Conservation (phyloP, 2,888 invertebrate genomes). For the Altica lythri region DNA sequence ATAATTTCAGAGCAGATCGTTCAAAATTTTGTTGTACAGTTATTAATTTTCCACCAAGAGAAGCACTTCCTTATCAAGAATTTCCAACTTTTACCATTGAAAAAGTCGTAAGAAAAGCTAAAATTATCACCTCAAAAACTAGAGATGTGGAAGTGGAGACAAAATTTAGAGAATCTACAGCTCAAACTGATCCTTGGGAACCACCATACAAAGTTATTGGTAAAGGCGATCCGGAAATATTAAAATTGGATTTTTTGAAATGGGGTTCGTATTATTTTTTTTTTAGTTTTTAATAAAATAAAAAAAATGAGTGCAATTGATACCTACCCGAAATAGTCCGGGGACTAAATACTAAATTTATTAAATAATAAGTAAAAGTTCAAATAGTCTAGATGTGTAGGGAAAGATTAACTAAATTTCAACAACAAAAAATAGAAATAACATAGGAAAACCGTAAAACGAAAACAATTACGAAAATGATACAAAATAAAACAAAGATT, state of each 20-base stretch:
- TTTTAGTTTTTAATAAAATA: not conserved
- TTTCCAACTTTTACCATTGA: constrained; percentile 42
- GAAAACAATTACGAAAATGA: no score
- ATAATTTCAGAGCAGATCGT: constrained; percentile 44
- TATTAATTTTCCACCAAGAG: constrained; percentile 39
- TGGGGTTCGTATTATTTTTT: constrained; percentile 52
- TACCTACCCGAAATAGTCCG: no score
- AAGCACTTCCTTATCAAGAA: constrained; percentile 38
- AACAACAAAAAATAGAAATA: no score
- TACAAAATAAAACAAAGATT: not conserved
- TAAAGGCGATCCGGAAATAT: constrained; percentile 65
- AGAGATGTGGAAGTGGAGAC: constrained; percentile 63
- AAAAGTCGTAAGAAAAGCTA: constrained; percentile 20
- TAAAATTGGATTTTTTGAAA: constrained; percentile 63
- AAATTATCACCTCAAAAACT: constrained; percentile 23
- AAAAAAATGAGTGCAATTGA: no score
- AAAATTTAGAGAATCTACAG: constrained; percentile 73
- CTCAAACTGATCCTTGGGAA: constrained; percentile 80
- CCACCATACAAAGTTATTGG: constrained; percentile 62
- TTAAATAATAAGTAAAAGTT: no score
- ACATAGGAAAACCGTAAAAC: no score
- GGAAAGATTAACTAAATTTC: no score
- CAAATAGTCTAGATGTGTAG: no score
- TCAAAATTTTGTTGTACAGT: constrained; percentile 40
- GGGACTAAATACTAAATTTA: no score